phyloP scores from a whole-genome alignment of 2,888 invertebrate genomes.

The Drosophila pullipes region DNA sequence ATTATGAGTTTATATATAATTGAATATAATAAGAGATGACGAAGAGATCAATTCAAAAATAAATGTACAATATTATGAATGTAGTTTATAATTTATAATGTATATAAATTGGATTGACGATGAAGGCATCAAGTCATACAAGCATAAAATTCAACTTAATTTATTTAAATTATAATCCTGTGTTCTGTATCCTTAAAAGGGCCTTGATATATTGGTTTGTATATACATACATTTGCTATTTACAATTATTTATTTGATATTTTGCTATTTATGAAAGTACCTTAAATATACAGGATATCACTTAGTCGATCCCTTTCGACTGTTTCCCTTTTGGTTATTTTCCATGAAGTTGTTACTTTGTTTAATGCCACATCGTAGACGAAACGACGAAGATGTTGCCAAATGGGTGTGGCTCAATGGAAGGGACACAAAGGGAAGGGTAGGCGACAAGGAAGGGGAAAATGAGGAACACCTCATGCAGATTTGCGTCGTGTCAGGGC shows the following conservation, averaged over 20 bases:
- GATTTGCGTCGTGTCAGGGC: conserved; percentile 54
- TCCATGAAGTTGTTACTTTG: conserved; percentile 77
- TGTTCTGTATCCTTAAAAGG: background rate
- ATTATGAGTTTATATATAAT: background rate
- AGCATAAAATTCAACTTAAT: background rate
- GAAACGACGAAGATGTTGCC: conserved; percentile 51
- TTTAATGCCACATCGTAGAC: conserved; percentile 69
- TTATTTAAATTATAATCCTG: background rate
- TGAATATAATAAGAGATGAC: background rate
- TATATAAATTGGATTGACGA: background rate
- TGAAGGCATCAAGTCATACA: background rate
- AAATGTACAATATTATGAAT: background rate
- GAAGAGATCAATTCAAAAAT: background rate
- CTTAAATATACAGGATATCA: conserved; percentile 1
- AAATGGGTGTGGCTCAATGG: conserved; percentile 1
- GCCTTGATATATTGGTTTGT: background rate
- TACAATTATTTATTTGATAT: background rate
- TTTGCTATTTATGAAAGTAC: background rate
- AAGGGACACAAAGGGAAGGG: background rate
- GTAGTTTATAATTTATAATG: background rate
- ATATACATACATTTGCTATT: background rate
- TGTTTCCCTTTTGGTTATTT: conserved; percentile 3
- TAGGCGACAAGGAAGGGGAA: background rate
- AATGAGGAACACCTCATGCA: conserved; percentile 38
- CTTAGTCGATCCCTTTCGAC: background rate